Evolutionary conservation across 2,888 invertebrate genomes (phyloP).

Genomic region (Miltochrista miniata): DNA sequence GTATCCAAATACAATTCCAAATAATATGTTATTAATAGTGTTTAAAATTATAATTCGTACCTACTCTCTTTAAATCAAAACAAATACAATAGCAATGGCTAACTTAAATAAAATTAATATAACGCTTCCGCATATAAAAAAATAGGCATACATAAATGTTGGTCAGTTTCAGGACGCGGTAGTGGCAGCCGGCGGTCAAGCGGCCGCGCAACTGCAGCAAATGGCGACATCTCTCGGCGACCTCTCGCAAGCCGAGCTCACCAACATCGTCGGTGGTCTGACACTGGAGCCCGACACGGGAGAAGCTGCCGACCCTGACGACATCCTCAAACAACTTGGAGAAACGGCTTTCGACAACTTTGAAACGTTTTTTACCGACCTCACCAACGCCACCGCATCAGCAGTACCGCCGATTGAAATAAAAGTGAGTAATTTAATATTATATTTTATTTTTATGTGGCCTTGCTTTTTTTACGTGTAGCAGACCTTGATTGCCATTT

Average conservation of each 20-base stretch:
- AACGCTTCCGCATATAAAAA: neutral
- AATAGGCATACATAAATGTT: slow-evolving; percentile 12
- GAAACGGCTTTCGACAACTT: slow-evolving; percentile 93
- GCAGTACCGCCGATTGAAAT: slow-evolving; percentile 84
- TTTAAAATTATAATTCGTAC: no score
- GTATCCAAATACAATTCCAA: neutral
- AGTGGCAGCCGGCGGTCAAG: slow-evolving; percentile 81
- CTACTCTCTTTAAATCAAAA: neutral
- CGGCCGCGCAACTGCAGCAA: slow-evolving; percentile 79
- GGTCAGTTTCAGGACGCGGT: slow-evolving; percentile 84
- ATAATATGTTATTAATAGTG: no score
- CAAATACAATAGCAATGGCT: neutral
- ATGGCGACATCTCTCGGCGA: slow-evolving; percentile 85
- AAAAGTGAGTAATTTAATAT: slow-evolving; percentile 80
- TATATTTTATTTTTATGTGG: no score
- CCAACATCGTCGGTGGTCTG: slow-evolving; percentile 85
- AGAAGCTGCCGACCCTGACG: slow-evolving; percentile 86
- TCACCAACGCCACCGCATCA: slow-evolving; percentile 88
- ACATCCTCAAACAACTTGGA: slow-evolving; percentile 91
- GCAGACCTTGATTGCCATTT: neutral
- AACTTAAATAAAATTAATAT: neutral
- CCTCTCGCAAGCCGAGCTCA: slow-evolving; percentile 88
- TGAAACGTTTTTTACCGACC: slow-evolving; percentile 91
- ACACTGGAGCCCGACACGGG: slow-evolving; percentile 76
- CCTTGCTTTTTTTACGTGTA: no score